phyloP scores from a whole-genome alignment of 2,888 invertebrate species.

The Diplolepis rosae region DNA sequence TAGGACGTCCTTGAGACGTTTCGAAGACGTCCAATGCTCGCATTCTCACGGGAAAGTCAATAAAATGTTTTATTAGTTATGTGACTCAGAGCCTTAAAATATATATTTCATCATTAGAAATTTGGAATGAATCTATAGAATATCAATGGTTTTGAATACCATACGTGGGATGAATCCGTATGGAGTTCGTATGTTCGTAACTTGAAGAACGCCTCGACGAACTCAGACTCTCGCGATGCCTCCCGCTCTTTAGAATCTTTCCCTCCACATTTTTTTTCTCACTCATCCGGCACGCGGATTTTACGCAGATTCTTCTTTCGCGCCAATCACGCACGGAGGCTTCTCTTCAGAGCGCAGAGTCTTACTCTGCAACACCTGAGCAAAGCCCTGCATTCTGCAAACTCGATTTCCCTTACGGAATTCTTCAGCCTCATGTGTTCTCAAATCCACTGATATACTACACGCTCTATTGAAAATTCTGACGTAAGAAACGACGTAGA shows the following conservation, averaged over 20 bases:
- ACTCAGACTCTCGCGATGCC: slow-evolving; percentile 5
- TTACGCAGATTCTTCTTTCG: slow-evolving; percentile 31
- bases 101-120: not conserved
- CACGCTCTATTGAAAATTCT: not conserved
- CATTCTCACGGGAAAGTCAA: too few species aligned
- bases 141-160: not conserved
- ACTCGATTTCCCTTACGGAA: not conserved
- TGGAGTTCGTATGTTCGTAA: too few species aligned
- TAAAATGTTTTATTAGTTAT: too few species aligned
- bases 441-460: not conserved
- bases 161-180: not conserved
- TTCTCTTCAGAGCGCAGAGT: slow-evolving; percentile 1
- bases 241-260: slow-evolving; percentile 26
- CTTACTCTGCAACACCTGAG: slow-evolving; percentile 28
- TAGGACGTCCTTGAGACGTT: too few species aligned
- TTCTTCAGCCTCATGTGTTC: not conserved
- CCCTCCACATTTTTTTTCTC: slow-evolving; percentile 34
- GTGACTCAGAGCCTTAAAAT: too few species aligned
- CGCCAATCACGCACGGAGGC: slow-evolving; percentile 23
- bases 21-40: too few species aligned
- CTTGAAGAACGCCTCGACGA: slow-evolving; percentile 28
- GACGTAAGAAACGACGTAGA: too few species aligned
- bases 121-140: not conserved
- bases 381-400: not conserved
- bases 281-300: slow-evolving; percentile 37